A percentile compares a stretch with the other conserved stretches of the same genome.
phyloP scores from a whole-genome alignment of 2,888 invertebrate species.

The Vandiemenella viatica region DNA sequence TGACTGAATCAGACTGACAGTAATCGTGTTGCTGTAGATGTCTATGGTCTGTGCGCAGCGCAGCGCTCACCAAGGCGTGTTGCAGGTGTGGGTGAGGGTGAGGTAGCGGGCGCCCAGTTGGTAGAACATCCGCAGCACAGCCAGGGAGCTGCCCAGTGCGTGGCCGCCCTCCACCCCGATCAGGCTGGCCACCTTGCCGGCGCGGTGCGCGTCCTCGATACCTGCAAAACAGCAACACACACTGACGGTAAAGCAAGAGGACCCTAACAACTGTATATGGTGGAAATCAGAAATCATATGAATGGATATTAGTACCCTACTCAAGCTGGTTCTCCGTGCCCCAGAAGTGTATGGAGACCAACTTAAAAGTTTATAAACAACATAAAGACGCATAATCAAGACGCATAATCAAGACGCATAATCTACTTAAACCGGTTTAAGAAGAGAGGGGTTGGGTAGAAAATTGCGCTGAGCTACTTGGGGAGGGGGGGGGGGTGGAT shows the following conservation, averaged over 20 bases:
- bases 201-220: conserved; percentile 48
- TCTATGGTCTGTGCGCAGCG: neutral
- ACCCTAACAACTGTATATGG: no score
- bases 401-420: no score
- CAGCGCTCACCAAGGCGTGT: conserved; percentile 65
- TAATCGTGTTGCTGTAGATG: neutral
- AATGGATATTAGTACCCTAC: no score
- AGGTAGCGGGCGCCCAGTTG: conserved; percentile 72
- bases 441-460: no score
- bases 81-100: conserved; percentile 73
- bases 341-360: neutral
- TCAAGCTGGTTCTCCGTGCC: neutral
- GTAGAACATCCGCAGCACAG: conserved; percentile 76
- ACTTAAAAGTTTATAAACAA: no score
- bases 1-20: neutral
- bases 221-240: conserved; percentile 32
- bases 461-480: no score
- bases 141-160: conserved; percentile 76
- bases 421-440: no score
- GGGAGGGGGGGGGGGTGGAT: no score
- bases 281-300: no score
- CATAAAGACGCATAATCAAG: no score
- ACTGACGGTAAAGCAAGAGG: neutral
- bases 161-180: conserved; percentile 90
- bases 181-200: conserved; percentile 70